A percentile compares a stretch with the other conserved stretches of the same genome.
phyloP scores from a whole-genome alignment of 1,140 invertebrate genomes.

The Bombus fervidus region DNA sequence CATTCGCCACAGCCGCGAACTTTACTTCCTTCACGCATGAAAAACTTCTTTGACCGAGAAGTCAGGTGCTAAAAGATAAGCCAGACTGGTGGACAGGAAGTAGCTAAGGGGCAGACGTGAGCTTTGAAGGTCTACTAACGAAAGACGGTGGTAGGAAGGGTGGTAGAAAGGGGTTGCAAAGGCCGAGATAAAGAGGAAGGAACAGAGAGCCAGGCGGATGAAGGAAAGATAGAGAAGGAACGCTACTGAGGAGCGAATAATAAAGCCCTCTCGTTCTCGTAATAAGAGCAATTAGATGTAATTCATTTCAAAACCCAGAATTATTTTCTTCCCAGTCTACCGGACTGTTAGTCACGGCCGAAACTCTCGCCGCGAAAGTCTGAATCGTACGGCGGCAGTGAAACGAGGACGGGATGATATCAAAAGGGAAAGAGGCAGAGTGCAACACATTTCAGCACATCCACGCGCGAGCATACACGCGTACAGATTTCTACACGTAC shows the following conservation, averaged over 20 bases:
- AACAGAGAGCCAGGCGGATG: constrained; percentile 1
- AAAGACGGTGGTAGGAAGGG: neutral
- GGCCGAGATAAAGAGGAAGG: neutral
- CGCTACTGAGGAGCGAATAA: constrained; percentile 68
- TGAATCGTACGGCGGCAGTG: neutral
- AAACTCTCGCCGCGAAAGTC: constrained; percentile 34
- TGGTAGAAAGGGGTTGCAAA: too few species aligned
- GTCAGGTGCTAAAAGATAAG: constrained; percentile 16
- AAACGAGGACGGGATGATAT: constrained; percentile 17
- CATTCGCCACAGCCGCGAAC: neutral
- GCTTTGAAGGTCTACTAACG: constrained; percentile 52
- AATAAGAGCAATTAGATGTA: constrained; percentile 74
- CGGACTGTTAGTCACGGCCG: constrained; percentile 52
- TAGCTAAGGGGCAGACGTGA: constrained; percentile 30
- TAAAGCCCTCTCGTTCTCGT: constrained; percentile 67
- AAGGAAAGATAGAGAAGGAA: constrained; percentile 14
- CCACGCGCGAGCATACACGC: neutral
- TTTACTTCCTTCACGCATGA: constrained; percentile 2
- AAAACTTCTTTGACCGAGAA: constrained; percentile 1
- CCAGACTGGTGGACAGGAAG: constrained; percentile 29
- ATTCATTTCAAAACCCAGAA: constrained; percentile 73
- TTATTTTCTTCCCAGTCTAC: constrained; percentile 67
- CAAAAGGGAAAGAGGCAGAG: constrained; percentile 38
- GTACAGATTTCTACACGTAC: neutral
- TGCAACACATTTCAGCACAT: neutral